phyloP scores from a whole-genome alignment of 1,140 invertebrate species.

The Medauroidea extradentata region DNA sequence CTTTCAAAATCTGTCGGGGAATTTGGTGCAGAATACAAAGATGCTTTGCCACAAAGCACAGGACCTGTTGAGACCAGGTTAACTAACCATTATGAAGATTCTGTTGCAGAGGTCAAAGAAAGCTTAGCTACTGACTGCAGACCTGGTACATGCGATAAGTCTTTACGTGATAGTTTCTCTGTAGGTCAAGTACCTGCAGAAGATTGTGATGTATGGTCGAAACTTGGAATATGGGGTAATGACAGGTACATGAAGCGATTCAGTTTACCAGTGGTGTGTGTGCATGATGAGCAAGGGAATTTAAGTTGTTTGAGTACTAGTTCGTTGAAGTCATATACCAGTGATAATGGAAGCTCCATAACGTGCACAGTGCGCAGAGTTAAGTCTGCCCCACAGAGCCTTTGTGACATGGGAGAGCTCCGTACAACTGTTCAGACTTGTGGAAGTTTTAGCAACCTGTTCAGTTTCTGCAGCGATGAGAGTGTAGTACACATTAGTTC shows the following conservation, averaged over 20 bases:
- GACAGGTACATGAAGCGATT: background rate
- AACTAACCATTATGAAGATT: background rate
- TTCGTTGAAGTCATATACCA: background rate
- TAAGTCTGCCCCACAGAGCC: background rate
- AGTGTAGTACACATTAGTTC: constrained; percentile 6
- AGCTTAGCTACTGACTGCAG: background rate
- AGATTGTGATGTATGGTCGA: background rate
- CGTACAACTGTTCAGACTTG: background rate
- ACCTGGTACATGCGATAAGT: background rate
- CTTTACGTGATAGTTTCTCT: background rate
- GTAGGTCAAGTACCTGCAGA: background rate
- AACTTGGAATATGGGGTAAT: background rate
- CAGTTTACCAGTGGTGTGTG: background rate
- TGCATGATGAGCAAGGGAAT: background rate
- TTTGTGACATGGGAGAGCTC: background rate
- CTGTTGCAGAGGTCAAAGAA: background rate
- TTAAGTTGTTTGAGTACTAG: background rate
- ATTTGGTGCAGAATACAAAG: too few relatives aligned
- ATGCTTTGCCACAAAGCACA: too few relatives aligned
- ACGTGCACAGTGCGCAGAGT: background rate
- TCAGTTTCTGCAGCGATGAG: constrained; percentile 13
- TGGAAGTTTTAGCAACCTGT: constrained; percentile 9
- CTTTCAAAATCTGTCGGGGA: too few relatives aligned
- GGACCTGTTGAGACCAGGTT: too few relatives aligned
- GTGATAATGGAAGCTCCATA: background rate